Evolutionary conservation across 2,888 invertebrate genomes (phyloP), one percentile per base, ranked within the genome.

Genomic region (Synergus japonicus): DNA sequence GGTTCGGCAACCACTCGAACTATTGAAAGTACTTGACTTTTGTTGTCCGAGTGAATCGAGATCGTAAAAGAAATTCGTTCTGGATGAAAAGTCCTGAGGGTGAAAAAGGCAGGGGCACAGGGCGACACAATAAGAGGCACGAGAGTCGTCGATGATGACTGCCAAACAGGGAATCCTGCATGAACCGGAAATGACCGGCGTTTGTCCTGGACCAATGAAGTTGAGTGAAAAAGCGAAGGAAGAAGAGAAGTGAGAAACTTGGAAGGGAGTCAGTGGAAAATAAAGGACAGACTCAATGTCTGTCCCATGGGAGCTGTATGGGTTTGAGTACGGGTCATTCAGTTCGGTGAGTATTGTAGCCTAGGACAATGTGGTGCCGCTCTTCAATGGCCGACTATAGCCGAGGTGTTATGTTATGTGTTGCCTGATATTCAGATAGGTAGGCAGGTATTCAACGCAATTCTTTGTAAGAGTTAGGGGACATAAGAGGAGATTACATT

Each of bases 361-460:
- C 85, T 86, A 84, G 90, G 88, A 90, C 90, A 90, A 90, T 88
- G 84, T 87, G 86, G 88, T 84, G 29, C 85, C 86, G 88, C 87
- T 87, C 86, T 87, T 90, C 88, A 90, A 90, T 90, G 85, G 86
- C 86, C 86, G 86, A 86, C 89, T 87, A 87, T 89, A 87, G 88
- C 85, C 86, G 85, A 90, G 90, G 90, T 90, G 90, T 90, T 90
- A 89, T 90, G 89, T 90, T 90, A 89, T 90, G 89, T 88, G 89
- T 90, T 87, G 85, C 87, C 87, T 88, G 87, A 86, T 88, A 88
- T 88, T 88, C 88, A 88, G 85, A 88, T 87, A 86, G 86, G 83
- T 86, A 83, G 88, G 87, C 83, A 86, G 82, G 85, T 83, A 87
- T 87, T 87, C 86, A 87, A 83, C 82, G 84, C 79, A 82, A 82